Conservation (phyloP, 2,797 vertebrate species). For the Cynopterus sphinx region DNA sequence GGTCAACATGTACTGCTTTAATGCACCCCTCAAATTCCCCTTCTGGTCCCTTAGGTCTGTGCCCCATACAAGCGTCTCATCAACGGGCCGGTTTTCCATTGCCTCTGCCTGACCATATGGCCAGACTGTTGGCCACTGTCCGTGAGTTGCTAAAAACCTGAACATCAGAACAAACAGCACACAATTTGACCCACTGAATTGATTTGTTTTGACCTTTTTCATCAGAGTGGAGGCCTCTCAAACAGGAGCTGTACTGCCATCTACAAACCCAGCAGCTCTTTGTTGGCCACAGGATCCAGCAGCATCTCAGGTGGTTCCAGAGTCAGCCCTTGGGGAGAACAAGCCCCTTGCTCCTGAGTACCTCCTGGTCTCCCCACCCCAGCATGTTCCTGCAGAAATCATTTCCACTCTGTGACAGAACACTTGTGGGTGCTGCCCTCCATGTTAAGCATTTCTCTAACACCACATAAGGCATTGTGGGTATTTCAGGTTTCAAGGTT, state of each 20-base stretch:
- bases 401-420: neutral
- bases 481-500: neutral
- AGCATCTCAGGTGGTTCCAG: neutral
- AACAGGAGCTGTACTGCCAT: neutral
- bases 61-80: neutral
- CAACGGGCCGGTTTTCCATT: neutral
- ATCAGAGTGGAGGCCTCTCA: neutral
- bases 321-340: neutral
- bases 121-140: neutral
- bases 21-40: neutral
- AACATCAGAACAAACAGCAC: neutral
- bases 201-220: neutral
- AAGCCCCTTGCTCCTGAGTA: neutral
- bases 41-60: neutral
- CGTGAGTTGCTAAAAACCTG: neutral
- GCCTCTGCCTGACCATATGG: neutral
- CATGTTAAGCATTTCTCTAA: neutral
- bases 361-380: neutral
- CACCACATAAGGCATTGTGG: neutral
- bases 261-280: neutral
- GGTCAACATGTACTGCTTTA: neutral
- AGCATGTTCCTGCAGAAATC: neutral
- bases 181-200: neutral
- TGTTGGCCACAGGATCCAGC: neutral
- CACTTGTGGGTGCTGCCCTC: neutral